Percentiles rank a stretch among this genome's conserved stretches.
These are phyloP conservation scores for Brachyhypopomus gauderio DNA, from an alignment of 2,113 vertebrate genomes.

Conservation along the genomic window DNA sequence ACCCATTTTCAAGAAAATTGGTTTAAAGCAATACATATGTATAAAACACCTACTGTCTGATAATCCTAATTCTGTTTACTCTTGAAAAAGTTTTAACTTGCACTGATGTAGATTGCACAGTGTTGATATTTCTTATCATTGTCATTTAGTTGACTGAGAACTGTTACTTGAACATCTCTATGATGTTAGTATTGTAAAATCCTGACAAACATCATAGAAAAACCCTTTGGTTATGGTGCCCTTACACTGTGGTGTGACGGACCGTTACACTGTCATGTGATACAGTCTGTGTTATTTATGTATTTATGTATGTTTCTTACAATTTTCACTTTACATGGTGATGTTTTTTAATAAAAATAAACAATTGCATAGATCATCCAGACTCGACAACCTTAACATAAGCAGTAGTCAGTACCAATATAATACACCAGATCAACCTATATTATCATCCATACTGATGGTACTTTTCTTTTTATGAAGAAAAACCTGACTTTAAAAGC, in stretches of 20 bases:
- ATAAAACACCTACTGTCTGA: slow-evolving; percentile 5
- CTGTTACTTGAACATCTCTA: slow-evolving; percentile 33
- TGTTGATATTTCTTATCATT: slow-evolving; percentile 12
- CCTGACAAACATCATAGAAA: background rate
- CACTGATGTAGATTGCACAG: slow-evolving; percentile 30
- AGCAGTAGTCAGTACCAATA: background rate
- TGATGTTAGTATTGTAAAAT: slow-evolving; percentile 21
- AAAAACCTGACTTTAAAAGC: too few species aligned
- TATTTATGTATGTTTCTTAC: slow-evolving; percentile 25
- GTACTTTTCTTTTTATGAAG: too few species aligned
- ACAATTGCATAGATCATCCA: background rate
- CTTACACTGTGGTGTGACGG: background rate
- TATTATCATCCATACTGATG: too few species aligned
- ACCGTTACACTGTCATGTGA: background rate
- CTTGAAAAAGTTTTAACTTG: slow-evolving; percentile 40
- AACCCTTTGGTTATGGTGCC: background rate
- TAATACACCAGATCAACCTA: background rate
- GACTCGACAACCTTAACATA: background rate
- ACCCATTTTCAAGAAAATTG: slow-evolving; percentile 8
- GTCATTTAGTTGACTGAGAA: background rate
- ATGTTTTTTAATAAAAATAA: slow-evolving; percentile 27
- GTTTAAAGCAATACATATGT: slow-evolving; percentile 43
- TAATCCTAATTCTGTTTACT: slow-evolving; percentile 20
- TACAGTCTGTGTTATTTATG: slow-evolving; percentile 29
- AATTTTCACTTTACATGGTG: slow-evolving; percentile 23